Evolutionary conservation across 1,140 invertebrate genomes (phyloP), one percentile per base, ranked within the genome.

Genomic region (Meloidogyne floridensis): DNA sequence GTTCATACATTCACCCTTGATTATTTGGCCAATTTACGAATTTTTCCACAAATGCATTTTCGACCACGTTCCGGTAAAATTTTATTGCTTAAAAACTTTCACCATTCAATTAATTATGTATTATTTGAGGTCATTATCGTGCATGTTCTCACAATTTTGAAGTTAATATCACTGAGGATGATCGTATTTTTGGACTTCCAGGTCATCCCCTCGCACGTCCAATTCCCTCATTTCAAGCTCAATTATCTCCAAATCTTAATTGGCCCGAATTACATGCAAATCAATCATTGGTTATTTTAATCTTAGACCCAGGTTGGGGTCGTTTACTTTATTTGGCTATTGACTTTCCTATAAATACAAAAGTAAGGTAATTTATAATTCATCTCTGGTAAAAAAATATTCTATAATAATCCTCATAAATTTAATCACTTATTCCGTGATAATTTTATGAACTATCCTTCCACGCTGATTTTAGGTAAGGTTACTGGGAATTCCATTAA

Each of bases 81-180:
- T 20, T 15, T 54, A 32, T 65, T 76, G n/a, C 13, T 3, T 32
- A 32, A 32, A 32, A 47, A 76, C 75, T 65, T 18, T 72, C 1
- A 47, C 10, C 15, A n/a, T 42, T 10, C 15, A 47, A 47, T 53
- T 43, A 11, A 18, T 54, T 75, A 7, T 5, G 6, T 72, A 11
- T 20, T 13, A 2, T 8, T 89, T 59, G n/a, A 87, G 86, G 87
- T 15, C 53, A 77, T 54, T 89, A 89, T 75, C 79, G 88, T 43
- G 87, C 86, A 11, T 89, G 87, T 82, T 87, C 88, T 18, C 87
- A 89, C 79, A 80, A 90, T 20, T 90, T 86, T 75, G 59, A 74
- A 13, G 75, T 80, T 32, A 13, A 20, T 3, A 80, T 15, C 10
- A 20, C 9, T 2, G 43, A 11, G 13, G 72, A 73, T 51, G 69